These are phyloP conservation scores for Eupithecia pulchellata DNA, from an alignment of 2,888 invertebrate species.

Conservation along the genomic window DNA sequence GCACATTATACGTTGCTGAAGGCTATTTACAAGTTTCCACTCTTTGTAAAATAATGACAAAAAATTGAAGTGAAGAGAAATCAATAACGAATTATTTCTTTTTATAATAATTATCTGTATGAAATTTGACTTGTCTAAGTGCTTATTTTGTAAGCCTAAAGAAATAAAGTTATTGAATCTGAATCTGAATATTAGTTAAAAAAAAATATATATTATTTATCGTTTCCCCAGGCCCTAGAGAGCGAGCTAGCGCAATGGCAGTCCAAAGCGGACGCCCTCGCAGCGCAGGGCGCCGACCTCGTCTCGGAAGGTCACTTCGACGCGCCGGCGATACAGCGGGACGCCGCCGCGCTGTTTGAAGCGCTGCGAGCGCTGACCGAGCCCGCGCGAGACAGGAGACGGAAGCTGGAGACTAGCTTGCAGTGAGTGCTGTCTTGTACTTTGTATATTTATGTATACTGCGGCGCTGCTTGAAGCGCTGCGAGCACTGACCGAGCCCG, in stretches of 20 bases:
- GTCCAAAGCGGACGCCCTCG: constrained; percentile 91
- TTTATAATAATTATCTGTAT: too few species aligned
- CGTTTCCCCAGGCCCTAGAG: constrained; percentile 87
- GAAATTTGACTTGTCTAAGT: too few species aligned
- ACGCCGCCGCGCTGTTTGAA: constrained; percentile 90
- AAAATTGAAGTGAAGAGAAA: too few species aligned
- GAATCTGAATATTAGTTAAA: too few species aligned
- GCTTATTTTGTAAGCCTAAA: too few species aligned
- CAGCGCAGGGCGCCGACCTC: constrained; percentile 94
- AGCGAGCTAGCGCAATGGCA: constrained; percentile 94
- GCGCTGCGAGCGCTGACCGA: constrained; percentile 89
- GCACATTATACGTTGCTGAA: too few species aligned
- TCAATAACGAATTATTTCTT: too few species aligned
- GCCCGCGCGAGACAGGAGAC: constrained; percentile 89
- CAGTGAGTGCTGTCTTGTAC: constrained; percentile 64
- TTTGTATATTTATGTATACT: too few species aligned
- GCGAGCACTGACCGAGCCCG: constrained; percentile 89
- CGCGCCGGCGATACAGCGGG: constrained; percentile 92
- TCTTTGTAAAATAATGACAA: too few species aligned
- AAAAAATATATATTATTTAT: too few species aligned
- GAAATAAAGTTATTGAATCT: too few species aligned
- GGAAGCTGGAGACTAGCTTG: constrained; percentile 88
- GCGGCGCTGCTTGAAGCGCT: constrained; percentile 87
- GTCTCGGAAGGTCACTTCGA: constrained; percentile 98
- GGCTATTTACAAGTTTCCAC: too few species aligned